Percentiles rank a stretch among this genome's conserved stretches.
phyloP scores from a whole-genome alignment of 2,797 vertebrate genomes.

The Ciconia nigra region DNA sequence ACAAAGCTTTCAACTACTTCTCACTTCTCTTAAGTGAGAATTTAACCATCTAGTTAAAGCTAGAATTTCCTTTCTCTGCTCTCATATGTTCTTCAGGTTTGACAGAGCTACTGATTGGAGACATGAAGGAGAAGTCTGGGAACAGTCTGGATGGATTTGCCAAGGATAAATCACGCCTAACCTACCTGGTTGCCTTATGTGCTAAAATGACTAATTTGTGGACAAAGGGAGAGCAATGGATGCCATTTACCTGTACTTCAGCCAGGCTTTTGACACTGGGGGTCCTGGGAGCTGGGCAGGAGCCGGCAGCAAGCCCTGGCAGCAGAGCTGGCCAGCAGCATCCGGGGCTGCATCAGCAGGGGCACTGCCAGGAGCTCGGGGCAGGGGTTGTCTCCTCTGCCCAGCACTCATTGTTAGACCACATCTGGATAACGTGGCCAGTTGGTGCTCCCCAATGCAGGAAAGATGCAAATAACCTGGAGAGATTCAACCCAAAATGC shows the following conservation, averaged over 20 bases:
- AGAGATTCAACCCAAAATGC: rapidly evolving
- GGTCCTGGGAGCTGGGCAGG: neutral
- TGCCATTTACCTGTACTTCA: neutral
- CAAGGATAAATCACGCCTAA: neutral
- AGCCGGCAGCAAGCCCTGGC: neutral
- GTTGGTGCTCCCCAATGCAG: neutral
- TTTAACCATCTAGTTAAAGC: neutral
- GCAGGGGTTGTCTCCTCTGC: neutral
- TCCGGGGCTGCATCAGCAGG: neutral
- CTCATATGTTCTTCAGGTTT: neutral
- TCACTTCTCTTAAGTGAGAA: neutral
- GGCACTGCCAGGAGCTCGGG: neutral
- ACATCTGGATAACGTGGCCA: rapidly evolving
- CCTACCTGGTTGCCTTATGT: neutral
- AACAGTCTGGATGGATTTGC: neutral
- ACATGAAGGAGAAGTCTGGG: neutral
- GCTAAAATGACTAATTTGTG: neutral
- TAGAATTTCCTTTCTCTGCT: neutral
- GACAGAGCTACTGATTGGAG: neutral
- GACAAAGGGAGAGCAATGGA: neutral
- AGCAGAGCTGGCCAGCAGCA: rapidly evolving
- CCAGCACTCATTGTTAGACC: neutral
- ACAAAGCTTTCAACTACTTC: neutral
- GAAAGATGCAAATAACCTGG: neutral
- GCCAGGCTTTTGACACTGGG: neutral